Conservation (phyloP, 2,888 invertebrate species). For the Ptilodon capucinus region DNA sequence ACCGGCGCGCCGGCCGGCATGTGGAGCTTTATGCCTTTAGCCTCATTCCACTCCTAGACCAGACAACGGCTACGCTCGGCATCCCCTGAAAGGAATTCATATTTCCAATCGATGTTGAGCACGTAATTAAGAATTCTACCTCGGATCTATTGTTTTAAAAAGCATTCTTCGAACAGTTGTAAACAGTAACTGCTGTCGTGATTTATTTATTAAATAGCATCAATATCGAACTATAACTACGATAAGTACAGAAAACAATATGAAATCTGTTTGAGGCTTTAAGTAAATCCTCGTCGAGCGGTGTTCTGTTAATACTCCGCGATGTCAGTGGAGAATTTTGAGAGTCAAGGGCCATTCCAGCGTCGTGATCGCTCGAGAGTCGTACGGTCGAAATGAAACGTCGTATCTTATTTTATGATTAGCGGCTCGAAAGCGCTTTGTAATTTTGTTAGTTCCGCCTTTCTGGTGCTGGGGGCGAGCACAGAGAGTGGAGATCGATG, state of each 20-base stretch:
- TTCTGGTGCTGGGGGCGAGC: slow-evolving; percentile 82
- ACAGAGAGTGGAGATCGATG: slow-evolving; percentile 81
- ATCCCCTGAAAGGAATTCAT: slow-evolving; percentile 40
- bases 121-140: slow-evolving; percentile 47
- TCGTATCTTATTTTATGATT: slow-evolving; percentile 84
- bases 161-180: neutral
- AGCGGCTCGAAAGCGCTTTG: slow-evolving; percentile 83
- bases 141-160: neutral
- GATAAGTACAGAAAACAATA: slow-evolving; percentile 38
- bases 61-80: slow-evolving; percentile 23
- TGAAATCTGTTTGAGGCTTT: slow-evolving; percentile 60
- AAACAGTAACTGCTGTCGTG: too few relatives aligned
- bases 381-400: slow-evolving; percentile 82
- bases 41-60: slow-evolving; percentile 38
- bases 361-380: slow-evolving; percentile 80
- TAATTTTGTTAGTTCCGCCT: slow-evolving; percentile 84
- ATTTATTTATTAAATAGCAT: too few relatives aligned
- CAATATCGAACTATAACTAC: too few relatives aligned
- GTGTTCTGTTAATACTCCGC: slow-evolving; percentile 69
- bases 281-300: slow-evolving; percentile 58
- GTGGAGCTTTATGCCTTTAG: slow-evolving; percentile 47
- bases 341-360: slow-evolving; percentile 81
- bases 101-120: slow-evolving; percentile 45
- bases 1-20: slow-evolving; percentile 37
- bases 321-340: slow-evolving; percentile 78